Percentiles rank a stretch among this genome's conserved stretches.
phyloP scores from a whole-genome alignment of 2,888 invertebrate genomes.

The Perizoma affinitatum region DNA sequence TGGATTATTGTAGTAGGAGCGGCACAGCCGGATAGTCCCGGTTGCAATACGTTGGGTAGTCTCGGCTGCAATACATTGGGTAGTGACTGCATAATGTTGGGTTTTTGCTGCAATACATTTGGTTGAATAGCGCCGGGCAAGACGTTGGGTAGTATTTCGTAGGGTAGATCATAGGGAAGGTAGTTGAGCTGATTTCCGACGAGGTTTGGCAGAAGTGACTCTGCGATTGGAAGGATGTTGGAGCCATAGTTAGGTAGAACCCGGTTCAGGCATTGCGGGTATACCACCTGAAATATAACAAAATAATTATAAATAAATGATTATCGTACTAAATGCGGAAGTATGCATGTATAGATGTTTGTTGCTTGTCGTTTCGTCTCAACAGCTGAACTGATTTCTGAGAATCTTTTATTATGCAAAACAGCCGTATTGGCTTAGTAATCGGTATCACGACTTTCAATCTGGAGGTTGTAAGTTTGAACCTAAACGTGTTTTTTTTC shows the following conservation, averaged over 20 bases:
- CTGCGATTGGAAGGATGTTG: slow-evolving; percentile 45
- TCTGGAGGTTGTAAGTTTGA: too few relatives aligned
- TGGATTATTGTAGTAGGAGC: slow-evolving; percentile 55
- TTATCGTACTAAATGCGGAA: too few relatives aligned
- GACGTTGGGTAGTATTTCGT: slow-evolving; percentile 43
- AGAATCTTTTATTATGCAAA: too few relatives aligned
- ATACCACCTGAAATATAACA: slow-evolving; percentile 50
- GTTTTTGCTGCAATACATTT: slow-evolving; percentile 22
- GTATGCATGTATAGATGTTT: too few relatives aligned
- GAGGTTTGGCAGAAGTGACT: slow-evolving; percentile 48
- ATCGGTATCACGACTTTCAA: too few relatives aligned
- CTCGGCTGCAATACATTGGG: slow-evolving; percentile 2
- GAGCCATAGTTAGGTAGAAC: slow-evolving; percentile 45
- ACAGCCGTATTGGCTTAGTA: too few relatives aligned
- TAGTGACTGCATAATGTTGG: slow-evolving; percentile 12
- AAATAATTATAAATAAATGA: not conserved
- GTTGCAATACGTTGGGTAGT: slow-evolving; percentile 5
- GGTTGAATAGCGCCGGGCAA: slow-evolving; percentile 30
- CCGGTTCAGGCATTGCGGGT: slow-evolving; percentile 57
- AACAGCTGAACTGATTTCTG: too few relatives aligned
- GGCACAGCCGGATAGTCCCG: slow-evolving; percentile 5
- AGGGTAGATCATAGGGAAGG: slow-evolving; percentile 39
- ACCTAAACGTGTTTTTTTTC: too few relatives aligned
- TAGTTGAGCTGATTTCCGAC: slow-evolving; percentile 44
- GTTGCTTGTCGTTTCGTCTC: too few relatives aligned